A percentile compares a stretch with the other conserved stretches of the same genome.
These are phyloP conservation scores for Botrylloides violaceus DNA, from an alignment of 23 tunicate genomes.

Conservation along the genomic window DNA sequence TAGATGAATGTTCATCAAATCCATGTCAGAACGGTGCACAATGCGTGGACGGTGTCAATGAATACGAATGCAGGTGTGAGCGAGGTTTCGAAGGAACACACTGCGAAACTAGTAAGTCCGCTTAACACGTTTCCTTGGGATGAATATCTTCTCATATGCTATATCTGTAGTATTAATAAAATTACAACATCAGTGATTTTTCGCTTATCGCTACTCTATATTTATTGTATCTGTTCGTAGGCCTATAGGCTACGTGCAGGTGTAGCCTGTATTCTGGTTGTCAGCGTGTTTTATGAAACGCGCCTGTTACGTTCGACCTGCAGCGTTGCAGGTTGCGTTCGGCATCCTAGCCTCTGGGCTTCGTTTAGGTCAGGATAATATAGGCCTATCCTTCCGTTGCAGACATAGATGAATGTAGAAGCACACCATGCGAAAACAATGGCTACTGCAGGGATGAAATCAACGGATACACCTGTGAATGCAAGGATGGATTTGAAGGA, in stretches of 20 bases:
- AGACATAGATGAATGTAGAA: constrained; percentile 58
- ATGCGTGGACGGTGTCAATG: constrained; percentile 21
- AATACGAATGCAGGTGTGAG: constrained; percentile 13
- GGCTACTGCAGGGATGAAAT: constrained; percentile 30
- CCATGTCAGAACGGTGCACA: constrained; percentile 45
- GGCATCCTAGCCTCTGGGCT: no score
- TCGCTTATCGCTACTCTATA: no score
- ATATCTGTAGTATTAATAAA: no score
- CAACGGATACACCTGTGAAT: constrained; percentile 29
- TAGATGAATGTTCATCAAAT: constrained; percentile 40
- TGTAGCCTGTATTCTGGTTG: no score
- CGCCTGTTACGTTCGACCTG: no score
- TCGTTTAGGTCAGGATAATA: no score
- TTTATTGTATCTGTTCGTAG: no score
- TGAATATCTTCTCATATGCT: no score
- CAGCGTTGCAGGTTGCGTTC: no score
- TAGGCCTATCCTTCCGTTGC: not conserved
- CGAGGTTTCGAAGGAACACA: constrained; percentile 22
- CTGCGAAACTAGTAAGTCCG: constrained; percentile 27
- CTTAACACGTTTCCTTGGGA: not conserved
- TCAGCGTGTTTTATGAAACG: no score
- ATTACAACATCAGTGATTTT: no score
- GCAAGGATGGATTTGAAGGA: constrained; percentile 38
- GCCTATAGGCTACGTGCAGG: no score
- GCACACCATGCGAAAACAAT: constrained; percentile 32